These are phyloP conservation scores for Idaea straminata DNA, from an alignment of 2,888 invertebrate species.

Conservation along the genomic window DNA sequence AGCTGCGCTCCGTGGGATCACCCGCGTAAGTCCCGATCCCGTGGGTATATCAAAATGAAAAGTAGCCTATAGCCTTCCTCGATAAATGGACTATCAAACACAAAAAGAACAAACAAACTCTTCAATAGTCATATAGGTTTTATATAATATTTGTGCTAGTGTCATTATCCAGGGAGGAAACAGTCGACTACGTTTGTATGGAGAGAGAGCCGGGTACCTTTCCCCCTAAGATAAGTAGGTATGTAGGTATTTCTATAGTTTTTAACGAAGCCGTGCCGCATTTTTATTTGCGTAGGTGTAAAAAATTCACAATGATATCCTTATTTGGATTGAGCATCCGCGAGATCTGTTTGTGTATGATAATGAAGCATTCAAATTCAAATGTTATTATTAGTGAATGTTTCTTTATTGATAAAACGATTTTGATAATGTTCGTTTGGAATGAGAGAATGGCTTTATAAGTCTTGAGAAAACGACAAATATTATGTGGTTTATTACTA, in stretches of 20 bases:
- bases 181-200: constrained; percentile 3
- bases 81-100: too few relatives aligned
- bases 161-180: too few relatives aligned
- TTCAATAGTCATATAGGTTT: too few relatives aligned
- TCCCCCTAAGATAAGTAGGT: neutral
- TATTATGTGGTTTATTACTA: neutral
- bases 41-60: too few relatives aligned
- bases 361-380: neutral
- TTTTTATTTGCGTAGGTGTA: constrained; percentile 3
- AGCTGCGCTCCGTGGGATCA: too few relatives aligned
- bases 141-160: too few relatives aligned
- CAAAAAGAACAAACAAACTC: too few relatives aligned
- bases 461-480: neutral
- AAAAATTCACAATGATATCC: neutral
- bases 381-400: neutral
- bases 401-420: neutral
- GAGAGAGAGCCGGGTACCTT: too few relatives aligned
- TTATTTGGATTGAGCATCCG: neutral
- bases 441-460: neutral
- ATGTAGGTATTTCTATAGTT: neutral
- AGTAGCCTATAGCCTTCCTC: too few relatives aligned
- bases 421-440: neutral
- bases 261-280: neutral
- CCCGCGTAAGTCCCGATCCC: too few relatives aligned
- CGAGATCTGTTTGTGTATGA: neutral